Evolutionary conservation across 1,140 invertebrate genomes (phyloP).

Genomic region (Leptinotarsa defecta): DNA sequence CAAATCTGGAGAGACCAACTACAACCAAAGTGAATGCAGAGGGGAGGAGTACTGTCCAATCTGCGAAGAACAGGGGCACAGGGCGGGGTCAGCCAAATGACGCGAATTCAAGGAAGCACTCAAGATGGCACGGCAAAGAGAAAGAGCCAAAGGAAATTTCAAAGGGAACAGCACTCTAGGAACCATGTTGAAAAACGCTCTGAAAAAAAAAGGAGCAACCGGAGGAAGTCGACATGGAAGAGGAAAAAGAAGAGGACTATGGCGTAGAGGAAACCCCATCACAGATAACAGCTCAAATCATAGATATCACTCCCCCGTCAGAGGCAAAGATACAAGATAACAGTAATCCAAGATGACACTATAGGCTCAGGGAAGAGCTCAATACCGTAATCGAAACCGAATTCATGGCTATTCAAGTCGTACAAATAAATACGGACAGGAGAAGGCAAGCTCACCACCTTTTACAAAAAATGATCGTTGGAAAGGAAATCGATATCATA

Average conservation of each 20-base stretch:
- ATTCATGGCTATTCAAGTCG: neutral
- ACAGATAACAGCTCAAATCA: neutral
- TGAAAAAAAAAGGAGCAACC: neutral
- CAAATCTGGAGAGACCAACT: slow-evolving; percentile 17
- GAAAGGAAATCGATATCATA: neutral
- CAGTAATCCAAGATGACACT: neutral
- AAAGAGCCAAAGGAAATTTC: neutral
- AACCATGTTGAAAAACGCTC: neutral
- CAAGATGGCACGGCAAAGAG: neutral
- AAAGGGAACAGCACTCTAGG: neutral
- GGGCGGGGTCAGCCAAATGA: neutral
- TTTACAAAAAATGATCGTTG: neutral
- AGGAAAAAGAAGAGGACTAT: neutral
- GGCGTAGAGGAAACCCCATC: neutral
- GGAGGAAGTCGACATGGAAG: neutral
- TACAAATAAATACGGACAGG: slow-evolving; percentile 3
- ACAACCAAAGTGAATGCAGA: slow-evolving; percentile 9
- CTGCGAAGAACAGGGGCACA: slow-evolving; percentile 14
- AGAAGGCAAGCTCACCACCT: neutral
- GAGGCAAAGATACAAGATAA: neutral
- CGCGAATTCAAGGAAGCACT: neutral
- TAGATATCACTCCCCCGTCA: neutral
- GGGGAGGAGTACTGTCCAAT: neutral
- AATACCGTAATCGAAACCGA: neutral
- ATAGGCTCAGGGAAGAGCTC: neutral